A percentile compares a stretch with the other conserved stretches of the same genome.
These are phyloP conservation scores for Nephrotoma appendiculata DNA, from an alignment of 2,888 invertebrate species.

Conservation along the genomic window DNA sequence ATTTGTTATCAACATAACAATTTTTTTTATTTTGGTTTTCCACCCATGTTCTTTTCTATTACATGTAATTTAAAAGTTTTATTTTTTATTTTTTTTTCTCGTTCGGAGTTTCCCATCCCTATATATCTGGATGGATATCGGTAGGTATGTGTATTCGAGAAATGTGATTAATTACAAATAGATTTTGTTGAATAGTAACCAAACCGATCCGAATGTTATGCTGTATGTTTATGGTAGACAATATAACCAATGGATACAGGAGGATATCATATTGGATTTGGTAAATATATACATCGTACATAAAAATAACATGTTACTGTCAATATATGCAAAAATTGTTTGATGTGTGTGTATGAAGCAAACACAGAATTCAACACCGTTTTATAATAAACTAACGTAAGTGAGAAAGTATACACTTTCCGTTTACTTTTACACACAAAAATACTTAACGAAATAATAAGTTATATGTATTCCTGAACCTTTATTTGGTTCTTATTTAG, in stretches of 20 bases:
- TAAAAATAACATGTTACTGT: not conserved
- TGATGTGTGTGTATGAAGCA: not conserved
- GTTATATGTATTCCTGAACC: not conserved
- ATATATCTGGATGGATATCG: not conserved
- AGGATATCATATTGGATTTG: too few relatives aligned
- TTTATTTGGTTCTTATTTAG: not conserved
- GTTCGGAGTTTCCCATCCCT: not conserved
- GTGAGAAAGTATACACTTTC: not conserved
- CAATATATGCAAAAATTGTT: not conserved
- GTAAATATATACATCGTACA: not conserved
- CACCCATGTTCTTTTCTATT: not conserved
- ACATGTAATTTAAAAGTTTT: not conserved
- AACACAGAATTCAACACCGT: not conserved
- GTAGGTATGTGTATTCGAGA: not conserved
- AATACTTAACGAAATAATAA: not conserved
- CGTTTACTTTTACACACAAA: not conserved
- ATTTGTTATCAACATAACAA: not conserved
- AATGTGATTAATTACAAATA: not conserved
- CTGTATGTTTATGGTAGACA: not conserved
- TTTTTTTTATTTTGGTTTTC: not conserved
- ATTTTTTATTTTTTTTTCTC: not conserved
- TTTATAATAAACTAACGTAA: not conserved
- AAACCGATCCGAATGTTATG: not conserved
- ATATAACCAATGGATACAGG: not conserved
- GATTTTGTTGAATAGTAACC: not conserved